Base-by-base conservation (phyloP, 2,797 vertebrate species). In the Diplodus sargus region DNA sequence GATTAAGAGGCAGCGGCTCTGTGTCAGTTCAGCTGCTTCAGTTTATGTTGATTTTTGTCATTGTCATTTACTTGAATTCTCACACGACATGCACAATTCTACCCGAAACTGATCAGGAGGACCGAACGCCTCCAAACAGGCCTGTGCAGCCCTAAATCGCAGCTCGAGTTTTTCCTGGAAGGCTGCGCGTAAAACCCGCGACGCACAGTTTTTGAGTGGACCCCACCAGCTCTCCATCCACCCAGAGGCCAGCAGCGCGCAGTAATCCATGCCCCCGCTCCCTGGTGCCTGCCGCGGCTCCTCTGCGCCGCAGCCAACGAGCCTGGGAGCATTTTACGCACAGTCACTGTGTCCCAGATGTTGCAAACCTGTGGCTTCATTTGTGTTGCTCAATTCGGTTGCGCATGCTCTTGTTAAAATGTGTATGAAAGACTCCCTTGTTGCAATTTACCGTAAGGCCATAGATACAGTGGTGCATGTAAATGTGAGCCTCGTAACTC, bases 331-430 rank as follows among this genome's bases (percentile, higher is more conserved):
- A 11, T 61, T 75, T 69, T 48, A 66, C 67, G 63, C 82, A 34
- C 65, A 52, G 48, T 45, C 62, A 5, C 56, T 53, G 59, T 39
- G 57, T 14, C 51, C 49, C 51, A 78, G 73, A 76, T 74, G 78
- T 70, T 56, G 57, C 54, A 80, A 76, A 86, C 74, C 48, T 77
- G 79, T 67, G 77, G 78, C 76, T 76, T 47, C 30, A 13, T 22
- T 56, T 12, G 28, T 49, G 72, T 66, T 64, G 56, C 69, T 62
- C 79, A 49, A 16, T 14, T 51, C 52, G 65, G 56, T 57, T 68
- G 61, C 70, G 63, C 76, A 43, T 70, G 71, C 28, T 83, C 62
- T 66, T 15, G 25, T 80, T 61, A 75, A 74, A 82, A 62, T 18
- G 76, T 48, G 58, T 30, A 39, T 49, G 70, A 74, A 68, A 68